phyloP scores from a whole-genome alignment of 1,140 invertebrate species.

The Drosophila pseudoobscura region DNA sequence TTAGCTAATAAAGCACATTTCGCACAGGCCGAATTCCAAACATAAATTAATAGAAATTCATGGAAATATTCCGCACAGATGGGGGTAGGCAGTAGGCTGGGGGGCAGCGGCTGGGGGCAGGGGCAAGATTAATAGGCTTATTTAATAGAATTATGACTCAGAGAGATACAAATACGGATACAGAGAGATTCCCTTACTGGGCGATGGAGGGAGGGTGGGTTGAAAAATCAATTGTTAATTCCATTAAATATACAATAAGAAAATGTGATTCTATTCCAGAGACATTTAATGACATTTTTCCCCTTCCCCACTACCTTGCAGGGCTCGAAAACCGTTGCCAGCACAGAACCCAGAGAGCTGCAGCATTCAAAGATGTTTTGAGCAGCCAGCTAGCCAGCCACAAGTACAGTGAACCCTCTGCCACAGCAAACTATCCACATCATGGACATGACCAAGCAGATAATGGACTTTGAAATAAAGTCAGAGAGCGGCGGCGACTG shows the following conservation, averaged over 20 bases:
- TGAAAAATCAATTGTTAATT: too few species aligned
- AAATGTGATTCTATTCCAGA: too few species aligned
- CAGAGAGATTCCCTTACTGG: too few species aligned
- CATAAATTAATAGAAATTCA: slow-evolving; percentile 70
- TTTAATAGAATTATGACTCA: slow-evolving; percentile 67
- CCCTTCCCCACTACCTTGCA: too few species aligned
- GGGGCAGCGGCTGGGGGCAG: too few species aligned
- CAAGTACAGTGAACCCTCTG: neutral
- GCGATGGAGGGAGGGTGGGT: too few species aligned
- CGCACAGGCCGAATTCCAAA: slow-evolving; percentile 36
- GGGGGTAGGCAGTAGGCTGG: neutral
- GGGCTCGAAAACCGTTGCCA: too few species aligned
- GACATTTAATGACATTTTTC: too few species aligned
- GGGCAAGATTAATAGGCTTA: slow-evolving; percentile 65
- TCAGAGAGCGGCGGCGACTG: slow-evolving; percentile 48
- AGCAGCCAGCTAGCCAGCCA: neutral
- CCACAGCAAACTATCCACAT: slow-evolving; percentile 4
- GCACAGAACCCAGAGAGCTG: too few species aligned
- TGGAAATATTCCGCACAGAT: slow-evolving; percentile 41
- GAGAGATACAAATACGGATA: slow-evolving; percentile 7
- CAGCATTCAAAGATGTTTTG: too few species aligned
- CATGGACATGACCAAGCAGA: slow-evolving; percentile 82
- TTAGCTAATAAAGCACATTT: slow-evolving; percentile 60
- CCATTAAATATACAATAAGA: too few species aligned
- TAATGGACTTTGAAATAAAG: slow-evolving; percentile 73